Percentiles rank a stretch among this genome's conserved stretches.
Evolutionary conservation across 2,113 vertebrate species (phyloP).

Genomic region (Pollimyrus isidori): DNA sequence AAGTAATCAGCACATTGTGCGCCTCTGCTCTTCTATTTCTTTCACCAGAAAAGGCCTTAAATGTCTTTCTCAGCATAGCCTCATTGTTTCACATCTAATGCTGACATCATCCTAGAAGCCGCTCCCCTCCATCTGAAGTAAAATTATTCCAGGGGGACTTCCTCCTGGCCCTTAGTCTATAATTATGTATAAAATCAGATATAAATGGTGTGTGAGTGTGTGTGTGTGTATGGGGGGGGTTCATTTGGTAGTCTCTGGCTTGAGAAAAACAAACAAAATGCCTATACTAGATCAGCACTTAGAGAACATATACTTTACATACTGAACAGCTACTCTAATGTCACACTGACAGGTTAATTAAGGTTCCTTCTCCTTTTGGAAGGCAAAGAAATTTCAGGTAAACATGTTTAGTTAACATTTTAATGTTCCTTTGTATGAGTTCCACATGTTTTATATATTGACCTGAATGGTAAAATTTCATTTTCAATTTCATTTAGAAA

Average conservation of each 20-base stretch:
- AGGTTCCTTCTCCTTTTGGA: slow-evolving; percentile 6
- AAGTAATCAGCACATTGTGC: neutral
- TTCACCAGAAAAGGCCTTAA: neutral
- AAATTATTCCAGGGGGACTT: neutral
- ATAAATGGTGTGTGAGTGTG: neutral
- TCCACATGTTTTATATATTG: neutral
- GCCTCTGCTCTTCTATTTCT: neutral
- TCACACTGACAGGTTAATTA: slow-evolving; percentile 50
- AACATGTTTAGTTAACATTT: neutral
- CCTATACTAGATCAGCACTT: neutral
- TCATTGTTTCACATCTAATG: neutral
- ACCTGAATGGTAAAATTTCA: neutral
- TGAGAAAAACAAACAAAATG: neutral
- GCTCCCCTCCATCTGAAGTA: neutral
- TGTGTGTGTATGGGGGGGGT: neutral
- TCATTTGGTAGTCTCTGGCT: neutral
- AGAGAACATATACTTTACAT: slow-evolving; percentile 20
- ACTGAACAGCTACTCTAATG: neutral
- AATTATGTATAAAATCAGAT: neutral
- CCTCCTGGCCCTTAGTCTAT: neutral
- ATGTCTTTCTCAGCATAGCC: neutral
- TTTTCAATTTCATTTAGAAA: neutral
- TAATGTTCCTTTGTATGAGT: neutral
- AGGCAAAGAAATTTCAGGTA: neutral
- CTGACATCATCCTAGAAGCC: neutral